These are phyloP conservation scores for Conus betulinus DNA, from an alignment of 1,140 invertebrate species.

Conservation along the genomic window DNA sequence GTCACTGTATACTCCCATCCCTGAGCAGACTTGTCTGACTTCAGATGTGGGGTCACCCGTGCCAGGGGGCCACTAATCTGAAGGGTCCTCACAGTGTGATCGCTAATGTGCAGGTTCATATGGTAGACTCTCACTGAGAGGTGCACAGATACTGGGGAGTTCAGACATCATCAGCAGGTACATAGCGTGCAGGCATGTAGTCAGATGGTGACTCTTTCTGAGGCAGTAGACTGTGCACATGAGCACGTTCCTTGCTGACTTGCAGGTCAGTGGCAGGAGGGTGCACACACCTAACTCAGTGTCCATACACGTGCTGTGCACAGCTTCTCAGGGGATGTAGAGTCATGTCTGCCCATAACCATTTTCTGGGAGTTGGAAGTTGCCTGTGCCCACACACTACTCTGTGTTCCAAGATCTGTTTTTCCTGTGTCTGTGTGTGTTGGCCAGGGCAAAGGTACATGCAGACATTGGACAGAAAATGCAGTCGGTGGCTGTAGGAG, in stretches of 20 bases:
- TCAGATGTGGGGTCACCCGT: constrained; percentile 53
- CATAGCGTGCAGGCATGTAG: not conserved
- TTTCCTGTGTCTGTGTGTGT: no score
- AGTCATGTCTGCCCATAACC: not conserved
- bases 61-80: constrained; percentile 16
- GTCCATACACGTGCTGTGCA: not conserved
- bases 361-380: not conserved
- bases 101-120: constrained; percentile 91
- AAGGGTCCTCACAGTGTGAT: constrained; percentile 81
- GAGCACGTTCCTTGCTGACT: not conserved
- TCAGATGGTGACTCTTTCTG: not conserved
- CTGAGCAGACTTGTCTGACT: constrained; percentile 69
- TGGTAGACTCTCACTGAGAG: constrained; percentile 76
- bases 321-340: not conserved
- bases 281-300: not conserved
- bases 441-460: no score
- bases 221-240: not conserved
- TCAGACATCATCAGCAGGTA: not conserved
- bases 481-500: no score
- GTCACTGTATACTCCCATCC: constrained; percentile 65
- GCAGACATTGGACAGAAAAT: no score
- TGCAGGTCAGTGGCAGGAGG: not conserved
- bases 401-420: not conserved
- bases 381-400: not conserved
- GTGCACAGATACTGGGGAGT: not conserved